These are phyloP conservation scores for Diadophis punctatus DNA, from an alignment of 2,113 vertebrate species.

Conservation along the genomic window DNA sequence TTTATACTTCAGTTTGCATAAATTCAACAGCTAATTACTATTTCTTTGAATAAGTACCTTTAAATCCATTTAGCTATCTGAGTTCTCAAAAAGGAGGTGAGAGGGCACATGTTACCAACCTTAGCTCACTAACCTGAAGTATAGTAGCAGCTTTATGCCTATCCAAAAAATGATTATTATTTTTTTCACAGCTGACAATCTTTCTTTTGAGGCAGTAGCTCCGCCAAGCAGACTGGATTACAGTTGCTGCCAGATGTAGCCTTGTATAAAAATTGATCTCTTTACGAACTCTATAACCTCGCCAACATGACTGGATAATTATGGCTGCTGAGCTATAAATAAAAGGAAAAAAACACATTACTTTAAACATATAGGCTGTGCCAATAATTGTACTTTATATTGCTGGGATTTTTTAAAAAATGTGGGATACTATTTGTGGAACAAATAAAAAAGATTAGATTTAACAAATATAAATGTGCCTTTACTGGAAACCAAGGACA, in stretches of 20 bases:
- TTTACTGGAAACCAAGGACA: background rate
- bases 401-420: background rate
- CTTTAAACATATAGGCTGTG: background rate
- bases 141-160: constrained; percentile 74
- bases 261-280: constrained; percentile 44
- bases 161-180: background rate
- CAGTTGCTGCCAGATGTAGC: constrained; percentile 42
- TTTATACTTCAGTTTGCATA: background rate
- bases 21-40: background rate
- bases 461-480: background rate
- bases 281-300: constrained; percentile 54
- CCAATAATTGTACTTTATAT: background rate
- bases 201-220: constrained; percentile 34
- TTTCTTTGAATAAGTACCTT: background rate
- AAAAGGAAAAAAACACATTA: constrained; percentile 23
- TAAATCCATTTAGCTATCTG: background rate
- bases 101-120: background rate
- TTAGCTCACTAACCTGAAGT: constrained; percentile 81
- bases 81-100: background rate
- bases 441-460: background rate
- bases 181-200: constrained; percentile 15
- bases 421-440: background rate
- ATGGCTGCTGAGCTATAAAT: constrained; percentile 62
- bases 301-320: constrained; percentile 72
- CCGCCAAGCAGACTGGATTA: constrained; percentile 56